A percentile compares a stretch with the other conserved stretches of the same genome.
phyloP scores from a whole-genome alignment of 2,797 vertebrate genomes.

The Ara ararauna region DNA sequence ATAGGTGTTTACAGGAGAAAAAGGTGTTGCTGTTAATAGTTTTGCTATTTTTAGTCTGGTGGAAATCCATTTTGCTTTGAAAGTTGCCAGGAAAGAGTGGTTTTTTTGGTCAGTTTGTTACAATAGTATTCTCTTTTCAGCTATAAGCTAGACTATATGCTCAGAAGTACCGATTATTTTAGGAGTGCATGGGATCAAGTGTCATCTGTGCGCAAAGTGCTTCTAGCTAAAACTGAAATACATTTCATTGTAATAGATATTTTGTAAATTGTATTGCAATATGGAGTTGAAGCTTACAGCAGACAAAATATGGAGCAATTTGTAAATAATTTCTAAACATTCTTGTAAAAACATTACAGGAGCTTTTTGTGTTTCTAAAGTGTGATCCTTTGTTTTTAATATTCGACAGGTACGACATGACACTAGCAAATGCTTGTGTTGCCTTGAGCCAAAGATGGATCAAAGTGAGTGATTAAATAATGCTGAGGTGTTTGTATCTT shows the following conservation, averaged over 20 bases:
- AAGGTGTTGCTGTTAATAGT: not conserved
- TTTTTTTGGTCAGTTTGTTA: not conserved
- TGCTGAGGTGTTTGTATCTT: not conserved
- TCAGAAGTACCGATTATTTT: not conserved
- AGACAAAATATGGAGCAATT: not conserved
- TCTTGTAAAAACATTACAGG: not conserved
- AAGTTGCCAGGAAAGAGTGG: not conserved
- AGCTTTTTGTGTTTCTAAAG: not conserved
- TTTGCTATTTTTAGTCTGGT: not conserved
- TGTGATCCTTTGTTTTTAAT: slow-evolving; percentile 4
- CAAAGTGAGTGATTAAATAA: slow-evolving; percentile 78
- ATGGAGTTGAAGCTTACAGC: not conserved
- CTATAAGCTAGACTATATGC: not conserved
- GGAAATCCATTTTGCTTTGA: not conserved
- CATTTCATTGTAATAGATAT: not conserved
- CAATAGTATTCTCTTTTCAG: not conserved
- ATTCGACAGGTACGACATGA: slow-evolving; percentile 89
- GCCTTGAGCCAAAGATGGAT: slow-evolving; percentile 89
- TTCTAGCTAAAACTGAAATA: not conserved
- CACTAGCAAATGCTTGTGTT: slow-evolving; percentile 88
- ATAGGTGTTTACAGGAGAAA: not conserved
- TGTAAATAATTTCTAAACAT: not conserved
- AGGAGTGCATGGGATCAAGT: not conserved
- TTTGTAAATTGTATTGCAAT: not conserved
- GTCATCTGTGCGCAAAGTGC: not conserved